Evolutionary conservation across 2,888 invertebrate genomes (phyloP).

Genomic region (Dyspetes luteomarginatus): DNA sequence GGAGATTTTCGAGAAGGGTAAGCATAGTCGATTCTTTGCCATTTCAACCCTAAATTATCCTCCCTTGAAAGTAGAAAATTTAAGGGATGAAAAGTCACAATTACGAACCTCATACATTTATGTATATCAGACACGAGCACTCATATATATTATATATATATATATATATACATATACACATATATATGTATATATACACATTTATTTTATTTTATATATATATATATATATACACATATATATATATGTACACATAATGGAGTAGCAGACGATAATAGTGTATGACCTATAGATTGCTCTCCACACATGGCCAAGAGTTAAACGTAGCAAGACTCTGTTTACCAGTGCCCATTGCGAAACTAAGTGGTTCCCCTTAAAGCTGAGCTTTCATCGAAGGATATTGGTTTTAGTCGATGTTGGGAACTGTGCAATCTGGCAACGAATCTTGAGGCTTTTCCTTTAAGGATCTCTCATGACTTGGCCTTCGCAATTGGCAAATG

Average conservation of each 20-base stretch:
- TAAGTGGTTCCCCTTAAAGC: slow-evolving; percentile 45
- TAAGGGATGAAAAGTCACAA: neutral
- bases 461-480: neutral
- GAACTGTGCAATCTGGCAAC: neutral
- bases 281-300: slow-evolving; percentile 30
- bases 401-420: too few species aligned
- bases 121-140: neutral
- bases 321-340: slow-evolving; percentile 33
- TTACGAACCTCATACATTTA: neutral
- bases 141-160: neutral
- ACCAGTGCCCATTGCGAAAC: slow-evolving; percentile 9
- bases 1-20: neutral
- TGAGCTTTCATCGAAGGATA: slow-evolving; percentile 18
- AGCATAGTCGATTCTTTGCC: neutral
- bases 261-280: slow-evolving; percentile 37
- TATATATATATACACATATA: too few species aligned
- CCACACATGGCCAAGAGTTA: slow-evolving; percentile 23
- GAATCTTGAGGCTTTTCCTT: neutral
- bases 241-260: too few species aligned
- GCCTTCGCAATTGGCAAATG: neutral
- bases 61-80: neutral
- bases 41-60: neutral
- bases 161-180: neutral
- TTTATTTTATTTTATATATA: too few species aligned
- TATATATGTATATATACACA: neutral